phyloP scores from a whole-genome alignment of 2,888 invertebrate species.

The Eumacrocentrus americanus region DNA sequence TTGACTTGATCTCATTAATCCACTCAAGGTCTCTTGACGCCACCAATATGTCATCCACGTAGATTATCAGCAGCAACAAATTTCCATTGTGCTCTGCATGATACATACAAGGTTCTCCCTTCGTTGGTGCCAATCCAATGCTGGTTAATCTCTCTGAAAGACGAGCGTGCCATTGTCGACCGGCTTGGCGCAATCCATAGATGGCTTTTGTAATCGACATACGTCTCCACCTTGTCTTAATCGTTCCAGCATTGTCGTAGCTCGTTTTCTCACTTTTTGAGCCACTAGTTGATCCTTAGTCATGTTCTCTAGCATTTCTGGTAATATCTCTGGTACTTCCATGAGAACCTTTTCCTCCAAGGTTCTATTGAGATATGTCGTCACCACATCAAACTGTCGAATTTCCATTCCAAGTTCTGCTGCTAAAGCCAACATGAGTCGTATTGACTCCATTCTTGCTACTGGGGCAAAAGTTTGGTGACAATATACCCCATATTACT shows the following conservation, averaged over 20 bases:
- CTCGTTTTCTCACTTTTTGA: neutral
- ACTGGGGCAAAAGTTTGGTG: conserved; percentile 17
- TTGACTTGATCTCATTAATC: neutral
- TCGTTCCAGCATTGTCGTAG: neutral
- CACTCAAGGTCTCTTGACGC: conserved; percentile 16
- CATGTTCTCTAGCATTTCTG: conserved; percentile 2
- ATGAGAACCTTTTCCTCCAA: conserved; percentile 25
- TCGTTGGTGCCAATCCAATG: conserved; percentile 18
- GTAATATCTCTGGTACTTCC: conserved; percentile 23
- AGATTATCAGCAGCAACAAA: conserved; percentile 22
- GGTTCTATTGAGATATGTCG: conserved; percentile 27
- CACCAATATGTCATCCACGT: conserved; percentile 33
- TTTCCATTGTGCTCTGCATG: conserved; percentile 13
- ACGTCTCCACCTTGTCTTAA: conserved; percentile 29
- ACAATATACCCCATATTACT: conserved; percentile 6
- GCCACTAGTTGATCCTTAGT: neutral
- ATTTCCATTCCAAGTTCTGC: conserved; percentile 10
- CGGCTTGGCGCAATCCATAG: conserved; percentile 37
- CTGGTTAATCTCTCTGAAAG: conserved; percentile 14
- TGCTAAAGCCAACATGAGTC: conserved; percentile 8
- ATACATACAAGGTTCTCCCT: conserved; percentile 29
- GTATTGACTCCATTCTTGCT: neutral
- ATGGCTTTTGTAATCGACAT: conserved; percentile 34
- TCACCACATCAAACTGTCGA: conserved; percentile 25
- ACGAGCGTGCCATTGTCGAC: conserved; percentile 35